phyloP scores from a whole-genome alignment of 2,113 vertebrate species.

The Ophiodon elongatus region DNA sequence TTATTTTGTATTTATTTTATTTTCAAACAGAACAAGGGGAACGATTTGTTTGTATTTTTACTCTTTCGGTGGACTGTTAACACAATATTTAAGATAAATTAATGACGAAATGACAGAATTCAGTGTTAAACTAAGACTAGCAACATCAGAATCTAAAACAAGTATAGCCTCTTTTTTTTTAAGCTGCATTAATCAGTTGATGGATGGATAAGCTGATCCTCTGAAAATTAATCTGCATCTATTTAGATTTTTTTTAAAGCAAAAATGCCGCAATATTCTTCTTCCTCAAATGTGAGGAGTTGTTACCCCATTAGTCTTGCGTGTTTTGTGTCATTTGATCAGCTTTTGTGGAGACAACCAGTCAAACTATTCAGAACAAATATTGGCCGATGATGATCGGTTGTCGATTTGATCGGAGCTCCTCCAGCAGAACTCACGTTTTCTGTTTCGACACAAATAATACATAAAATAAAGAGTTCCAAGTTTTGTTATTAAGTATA shows the following conservation, averaged over 20 bases:
- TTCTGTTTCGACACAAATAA: not conserved
- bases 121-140: not conserved
- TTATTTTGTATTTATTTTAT: not conserved
- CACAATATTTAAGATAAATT: not conserved
- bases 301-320: not conserved
- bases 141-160: not conserved
- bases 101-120: not conserved
- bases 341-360: no score
- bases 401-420: no score
- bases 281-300: not conserved
- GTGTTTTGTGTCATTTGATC: no score
- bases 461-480: not conserved
- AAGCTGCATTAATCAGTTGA: not conserved
- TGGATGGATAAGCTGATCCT: no score
- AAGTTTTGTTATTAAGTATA: no score
- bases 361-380: no score
- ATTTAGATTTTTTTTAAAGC: no score
- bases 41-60: not conserved
- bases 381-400: no score
- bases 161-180: not conserved
- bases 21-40: not conserved
- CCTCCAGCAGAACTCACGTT: not conserved
- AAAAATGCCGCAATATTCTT: not conserved
- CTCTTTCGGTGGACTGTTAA: not conserved
- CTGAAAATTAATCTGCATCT: no score